phyloP scores from a whole-genome alignment of 2,113 vertebrate species.

The Brachyhypopomus occidentalis region DNA sequence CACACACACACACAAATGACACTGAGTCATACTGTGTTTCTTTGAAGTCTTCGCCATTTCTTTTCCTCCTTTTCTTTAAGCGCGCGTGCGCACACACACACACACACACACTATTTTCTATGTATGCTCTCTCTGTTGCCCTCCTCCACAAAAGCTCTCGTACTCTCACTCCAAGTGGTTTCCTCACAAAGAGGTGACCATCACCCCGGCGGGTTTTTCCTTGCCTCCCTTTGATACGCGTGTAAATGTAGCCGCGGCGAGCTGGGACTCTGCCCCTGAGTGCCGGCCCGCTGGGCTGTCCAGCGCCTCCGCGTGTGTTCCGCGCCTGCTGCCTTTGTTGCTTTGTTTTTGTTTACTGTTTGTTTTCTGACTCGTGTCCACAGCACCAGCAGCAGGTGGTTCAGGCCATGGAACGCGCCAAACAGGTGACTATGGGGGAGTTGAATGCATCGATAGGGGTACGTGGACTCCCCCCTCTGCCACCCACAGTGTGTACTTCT shows the following conservation, averaged over 20 bases:
- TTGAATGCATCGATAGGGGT: conserved; percentile 94
- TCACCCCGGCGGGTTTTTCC: no score
- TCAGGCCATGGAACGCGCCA: conserved; percentile 92
- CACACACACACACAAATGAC: conserved; percentile 41
- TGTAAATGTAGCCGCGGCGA: no score
- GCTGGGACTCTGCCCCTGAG: background rate
- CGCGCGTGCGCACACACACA: background rate
- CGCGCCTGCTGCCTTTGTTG: conserved; percentile 5
- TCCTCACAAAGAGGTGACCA: background rate
- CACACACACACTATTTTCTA: conserved; percentile 18
- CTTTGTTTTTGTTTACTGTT: conserved; percentile 20
- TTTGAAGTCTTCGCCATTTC: background rate
- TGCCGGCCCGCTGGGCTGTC: background rate
- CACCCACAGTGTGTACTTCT: conserved; percentile 76
- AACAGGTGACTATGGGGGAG: conserved; percentile 94
- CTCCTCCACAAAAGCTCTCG: conserved; percentile 20
- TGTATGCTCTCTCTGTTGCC: conserved; percentile 4
- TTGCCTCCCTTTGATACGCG: background rate
- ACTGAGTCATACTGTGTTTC: conserved; percentile 21
- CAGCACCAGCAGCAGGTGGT: conserved; percentile 96
- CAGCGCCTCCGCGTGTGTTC: conserved; percentile 46
- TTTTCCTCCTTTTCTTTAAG: conserved; percentile 7
- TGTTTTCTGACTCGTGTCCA: conserved; percentile 29
- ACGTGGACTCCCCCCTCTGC: conserved; percentile 84
- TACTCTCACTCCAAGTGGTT: background rate